phyloP scores from a whole-genome alignment of 2,797 vertebrate genomes.

The Mastacembelus armatus region DNA sequence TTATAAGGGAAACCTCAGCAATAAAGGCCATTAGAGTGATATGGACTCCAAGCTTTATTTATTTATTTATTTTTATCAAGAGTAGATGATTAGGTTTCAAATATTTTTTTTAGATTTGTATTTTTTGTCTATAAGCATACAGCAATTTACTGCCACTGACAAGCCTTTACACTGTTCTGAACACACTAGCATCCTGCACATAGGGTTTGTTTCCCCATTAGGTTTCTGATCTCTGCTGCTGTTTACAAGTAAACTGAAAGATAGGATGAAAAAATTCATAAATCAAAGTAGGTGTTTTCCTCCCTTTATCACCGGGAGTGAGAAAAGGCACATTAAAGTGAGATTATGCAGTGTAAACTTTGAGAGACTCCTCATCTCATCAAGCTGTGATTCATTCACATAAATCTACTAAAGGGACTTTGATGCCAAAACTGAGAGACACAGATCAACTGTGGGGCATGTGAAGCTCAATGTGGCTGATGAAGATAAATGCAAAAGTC shows the following conservation, averaged over 20 bases:
- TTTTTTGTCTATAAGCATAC: background rate
- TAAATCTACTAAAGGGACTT: constrained; percentile 54
- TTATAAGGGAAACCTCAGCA: background rate
- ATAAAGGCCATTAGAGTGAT: background rate
- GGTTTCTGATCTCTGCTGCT: background rate
- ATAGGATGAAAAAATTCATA: background rate
- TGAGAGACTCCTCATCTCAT: constrained; percentile 48
- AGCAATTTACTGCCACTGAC: constrained; percentile 2
- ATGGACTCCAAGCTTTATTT: background rate
- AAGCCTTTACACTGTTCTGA: constrained; percentile 19
- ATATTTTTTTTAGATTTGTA: constrained; percentile 6
- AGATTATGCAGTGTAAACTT: constrained; percentile 49
- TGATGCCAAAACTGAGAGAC: constrained; percentile 54
- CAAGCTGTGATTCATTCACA: constrained; percentile 54
- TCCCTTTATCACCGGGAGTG: constrained; percentile 21
- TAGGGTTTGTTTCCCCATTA: background rate
- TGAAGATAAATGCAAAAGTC: constrained; percentile 75
- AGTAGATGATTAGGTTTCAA: background rate
- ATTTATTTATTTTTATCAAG: background rate
- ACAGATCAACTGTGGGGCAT: constrained; percentile 44
- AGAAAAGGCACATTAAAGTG: constrained; percentile 20
- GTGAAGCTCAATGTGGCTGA: constrained; percentile 71
- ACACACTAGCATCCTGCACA: background rate
- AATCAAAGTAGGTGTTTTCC: constrained; percentile 20
- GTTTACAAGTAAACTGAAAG: constrained; percentile 21